Conservation (phyloP, 1,140 invertebrate species). For the Asobara japonica region DNA sequence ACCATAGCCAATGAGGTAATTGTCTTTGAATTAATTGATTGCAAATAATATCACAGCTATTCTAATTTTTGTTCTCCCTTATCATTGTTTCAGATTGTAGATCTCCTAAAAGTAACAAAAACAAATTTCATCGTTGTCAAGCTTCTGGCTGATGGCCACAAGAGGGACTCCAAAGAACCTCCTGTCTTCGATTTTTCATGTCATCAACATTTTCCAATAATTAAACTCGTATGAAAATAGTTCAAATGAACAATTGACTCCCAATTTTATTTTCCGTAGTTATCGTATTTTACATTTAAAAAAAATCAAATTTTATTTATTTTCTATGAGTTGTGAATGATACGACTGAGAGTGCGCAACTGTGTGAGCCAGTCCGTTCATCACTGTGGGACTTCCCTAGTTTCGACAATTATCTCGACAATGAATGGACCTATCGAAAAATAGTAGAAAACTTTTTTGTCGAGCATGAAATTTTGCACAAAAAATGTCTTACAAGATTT, state of each 20-base stretch:
- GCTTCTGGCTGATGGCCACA: constrained; percentile 89
- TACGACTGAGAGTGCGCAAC: neutral
- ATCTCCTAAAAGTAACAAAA: constrained; percentile 88
- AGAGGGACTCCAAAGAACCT: constrained; percentile 82
- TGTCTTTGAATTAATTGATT: constrained; percentile 24
- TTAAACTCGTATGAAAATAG: constrained; percentile 72
- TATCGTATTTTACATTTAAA: constrained; percentile 13
- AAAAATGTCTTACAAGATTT: no score
- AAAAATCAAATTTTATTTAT: constrained; percentile 32
- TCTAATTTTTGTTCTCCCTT: constrained; percentile 36
- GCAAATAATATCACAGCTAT: no score
- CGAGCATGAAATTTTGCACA: no score
- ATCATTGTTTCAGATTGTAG: constrained; percentile 78
- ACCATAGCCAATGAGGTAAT: constrained; percentile 84
- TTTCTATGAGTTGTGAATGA: constrained; percentile 43
- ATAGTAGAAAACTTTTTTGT: no score
- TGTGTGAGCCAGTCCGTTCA: neutral
- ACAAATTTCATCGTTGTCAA: constrained; percentile 96
- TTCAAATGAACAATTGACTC: constrained; percentile 34
- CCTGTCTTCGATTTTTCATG: constrained; percentile 91
- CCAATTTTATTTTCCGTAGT: constrained; percentile 13
- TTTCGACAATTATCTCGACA: no score
- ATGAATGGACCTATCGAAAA: no score
- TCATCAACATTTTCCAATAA: constrained; percentile 91
- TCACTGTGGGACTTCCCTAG: no score